Evolutionary conservation across 2,113 vertebrate genomes (phyloP).

Genomic region (Xiphorhynchus elegans): DNA sequence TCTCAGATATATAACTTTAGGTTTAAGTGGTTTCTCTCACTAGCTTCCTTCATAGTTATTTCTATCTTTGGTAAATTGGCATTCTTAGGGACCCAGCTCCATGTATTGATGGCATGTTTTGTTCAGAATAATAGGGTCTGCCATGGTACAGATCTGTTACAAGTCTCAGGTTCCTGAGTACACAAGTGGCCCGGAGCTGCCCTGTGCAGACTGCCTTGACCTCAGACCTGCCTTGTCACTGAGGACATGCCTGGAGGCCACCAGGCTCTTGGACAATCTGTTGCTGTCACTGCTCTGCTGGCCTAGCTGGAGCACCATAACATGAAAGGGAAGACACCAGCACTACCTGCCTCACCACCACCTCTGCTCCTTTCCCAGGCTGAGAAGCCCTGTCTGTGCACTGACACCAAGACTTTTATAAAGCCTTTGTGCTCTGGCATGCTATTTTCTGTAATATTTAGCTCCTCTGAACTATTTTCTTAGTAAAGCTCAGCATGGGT

Average conservation of each 20-base stretch:
- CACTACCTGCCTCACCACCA: not conserved
- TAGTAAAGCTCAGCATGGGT: not conserved
- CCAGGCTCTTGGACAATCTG: not conserved
- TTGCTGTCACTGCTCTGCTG: not conserved
- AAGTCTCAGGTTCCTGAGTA: not conserved
- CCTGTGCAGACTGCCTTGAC: not conserved
- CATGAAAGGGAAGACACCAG: not conserved
- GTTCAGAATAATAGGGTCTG: not conserved
- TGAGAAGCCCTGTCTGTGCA: not conserved
- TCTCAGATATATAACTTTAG: not conserved
- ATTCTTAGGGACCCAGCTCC: not conserved
- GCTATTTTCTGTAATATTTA: not conserved
- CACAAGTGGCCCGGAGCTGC: not conserved
- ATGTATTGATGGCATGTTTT: not conserved
- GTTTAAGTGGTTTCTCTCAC: not conserved
- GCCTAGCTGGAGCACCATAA: not conserved
- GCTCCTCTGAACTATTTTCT: not conserved
- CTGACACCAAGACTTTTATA: not conserved
- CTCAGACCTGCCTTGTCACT: not conserved
- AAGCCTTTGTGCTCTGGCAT: not conserved
- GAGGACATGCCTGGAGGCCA: not conserved
- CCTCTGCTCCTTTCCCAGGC: rapidly evolving
- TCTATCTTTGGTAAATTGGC: not conserved
- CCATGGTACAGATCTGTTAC: not conserved
- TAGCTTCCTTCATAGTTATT: not conserved